These are phyloP conservation scores for Menura novaehollandiae DNA, from an alignment of 2,113 vertebrate species.

Conservation along the genomic window DNA sequence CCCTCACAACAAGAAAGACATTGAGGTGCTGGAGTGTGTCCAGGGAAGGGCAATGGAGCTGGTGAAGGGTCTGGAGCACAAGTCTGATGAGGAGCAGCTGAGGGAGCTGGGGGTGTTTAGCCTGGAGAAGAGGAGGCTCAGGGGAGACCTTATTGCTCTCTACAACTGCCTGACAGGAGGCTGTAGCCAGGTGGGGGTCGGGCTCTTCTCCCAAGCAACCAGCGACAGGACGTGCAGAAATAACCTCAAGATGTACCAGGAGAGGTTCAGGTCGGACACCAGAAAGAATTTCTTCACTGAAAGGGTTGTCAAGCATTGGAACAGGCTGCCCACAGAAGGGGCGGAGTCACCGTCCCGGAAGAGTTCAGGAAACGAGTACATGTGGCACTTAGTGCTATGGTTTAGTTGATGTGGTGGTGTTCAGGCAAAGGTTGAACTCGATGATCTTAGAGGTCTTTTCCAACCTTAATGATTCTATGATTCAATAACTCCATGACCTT, in stretches of 20 bases:
- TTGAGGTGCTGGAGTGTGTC: not conserved
- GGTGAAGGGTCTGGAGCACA: not conserved
- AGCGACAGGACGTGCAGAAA: not conserved
- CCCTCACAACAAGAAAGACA: not conserved
- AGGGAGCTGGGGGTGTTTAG: not conserved
- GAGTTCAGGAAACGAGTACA: not conserved
- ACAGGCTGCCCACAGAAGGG: not conserved
- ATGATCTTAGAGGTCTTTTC: not conserved
- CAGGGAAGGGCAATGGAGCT: not conserved
- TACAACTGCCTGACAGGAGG: not conserved
- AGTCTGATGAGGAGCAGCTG: not conserved
- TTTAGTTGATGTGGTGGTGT: not conserved
- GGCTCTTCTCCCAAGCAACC: not conserved
- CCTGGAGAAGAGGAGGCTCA: not conserved
- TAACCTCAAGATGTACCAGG: not conserved
- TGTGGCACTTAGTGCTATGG: not conserved
- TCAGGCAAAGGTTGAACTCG: not conserved
- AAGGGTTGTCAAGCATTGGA: not conserved
- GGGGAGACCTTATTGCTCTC: too few species aligned
- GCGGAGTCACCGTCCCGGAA: not conserved
- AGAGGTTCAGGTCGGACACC: not conserved
- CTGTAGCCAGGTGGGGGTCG: accelerated
- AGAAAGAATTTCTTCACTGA: not conserved
- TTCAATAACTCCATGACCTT: not conserved
- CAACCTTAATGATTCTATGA: not conserved